Evolutionary conservation across 1,140 invertebrate genomes (phyloP).

Genomic region (Zaprionus davidi): DNA sequence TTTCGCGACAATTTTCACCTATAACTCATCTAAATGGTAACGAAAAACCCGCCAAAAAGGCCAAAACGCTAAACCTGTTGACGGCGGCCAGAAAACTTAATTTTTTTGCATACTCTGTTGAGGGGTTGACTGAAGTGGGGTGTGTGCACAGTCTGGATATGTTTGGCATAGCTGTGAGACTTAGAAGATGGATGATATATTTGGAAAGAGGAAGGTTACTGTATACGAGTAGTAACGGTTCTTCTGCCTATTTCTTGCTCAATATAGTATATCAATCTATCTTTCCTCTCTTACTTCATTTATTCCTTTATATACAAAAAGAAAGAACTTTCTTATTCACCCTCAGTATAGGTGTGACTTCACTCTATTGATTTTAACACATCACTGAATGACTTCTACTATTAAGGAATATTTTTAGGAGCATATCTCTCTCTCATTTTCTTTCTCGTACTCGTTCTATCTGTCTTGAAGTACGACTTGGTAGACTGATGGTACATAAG

Average conservation of each 20-base stretch:
- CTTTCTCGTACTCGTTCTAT: neutral
- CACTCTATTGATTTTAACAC: too few species aligned
- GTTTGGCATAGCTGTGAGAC: neutral
- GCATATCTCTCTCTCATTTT: neutral
- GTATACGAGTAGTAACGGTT: too few species aligned
- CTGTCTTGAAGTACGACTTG: too few species aligned
- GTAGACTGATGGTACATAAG: too few species aligned
- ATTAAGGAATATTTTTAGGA: too few species aligned
- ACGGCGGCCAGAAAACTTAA: constrained; percentile 8
- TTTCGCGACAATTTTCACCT: constrained; percentile 82
- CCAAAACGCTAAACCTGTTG: constrained; percentile 55
- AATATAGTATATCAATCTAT: too few species aligned
- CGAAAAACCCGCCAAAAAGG: constrained; percentile 60
- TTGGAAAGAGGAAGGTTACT: neutral
- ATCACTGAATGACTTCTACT: too few species aligned
- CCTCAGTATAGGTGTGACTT: too few species aligned
- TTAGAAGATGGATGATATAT: neutral
- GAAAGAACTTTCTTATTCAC: too few species aligned
- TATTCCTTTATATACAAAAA: neutral
- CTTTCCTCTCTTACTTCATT: too few species aligned
- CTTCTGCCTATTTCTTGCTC: too few species aligned
- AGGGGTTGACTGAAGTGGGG: neutral
- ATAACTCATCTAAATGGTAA: constrained; percentile 80
- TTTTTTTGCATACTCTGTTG: constrained; percentile 3
- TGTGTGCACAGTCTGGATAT: neutral